Evolutionary conservation across 2,113 vertebrate species (phyloP), one percentile per base, ranked within the genome.

Genomic region (Mungos mungo): DNA sequence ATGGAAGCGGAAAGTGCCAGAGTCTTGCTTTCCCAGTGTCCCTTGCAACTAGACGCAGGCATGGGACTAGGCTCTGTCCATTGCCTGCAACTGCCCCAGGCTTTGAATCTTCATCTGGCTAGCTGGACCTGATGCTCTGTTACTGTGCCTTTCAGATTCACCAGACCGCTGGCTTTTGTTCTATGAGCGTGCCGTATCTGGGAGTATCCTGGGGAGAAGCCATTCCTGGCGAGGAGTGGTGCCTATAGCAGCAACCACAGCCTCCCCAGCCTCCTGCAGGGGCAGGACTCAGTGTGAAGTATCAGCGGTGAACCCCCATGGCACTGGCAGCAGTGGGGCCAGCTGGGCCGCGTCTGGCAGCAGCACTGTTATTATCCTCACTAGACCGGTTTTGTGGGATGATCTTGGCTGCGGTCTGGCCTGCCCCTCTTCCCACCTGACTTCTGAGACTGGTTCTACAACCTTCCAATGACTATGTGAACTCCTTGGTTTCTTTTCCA

Each of bases 231-330:
- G 3, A 71, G 18, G 1, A 65, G 18, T 14, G 11, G 41, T 0
- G 7, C 15, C 11, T 12, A 29, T 12, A n/a, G 18, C 12, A 69
- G 38, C 11, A 14, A 7, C 13, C 10, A 71, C 3, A 85, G 16
- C 3, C 6, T 27, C 60, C 9, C 13, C 16, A 38, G n/a, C 38
- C 21, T 12, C 33, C 2, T 3, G 13, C 5, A n/a, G 54, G 1
- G 27, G 35, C 76, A 21, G 52, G 60, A 87, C 18, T 19, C 47
- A 18, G 29, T 33, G 0, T 21, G 83, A 45, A 19, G 31, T 1
- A 4, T 41, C 38, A 12, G 12, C 15, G 21, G 25, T 14, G 47
- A 77, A 65, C 14, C 29, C 68, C 25, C 0, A 5, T 5, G 13
- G 52, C 86, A 45, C 5, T 5, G 13, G 52, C 86, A 45, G 52